Evolutionary conservation across 1,140 invertebrate species (phyloP), one percentile per base, ranked within the genome.

Genomic region (Micrasema longulum): DNA sequence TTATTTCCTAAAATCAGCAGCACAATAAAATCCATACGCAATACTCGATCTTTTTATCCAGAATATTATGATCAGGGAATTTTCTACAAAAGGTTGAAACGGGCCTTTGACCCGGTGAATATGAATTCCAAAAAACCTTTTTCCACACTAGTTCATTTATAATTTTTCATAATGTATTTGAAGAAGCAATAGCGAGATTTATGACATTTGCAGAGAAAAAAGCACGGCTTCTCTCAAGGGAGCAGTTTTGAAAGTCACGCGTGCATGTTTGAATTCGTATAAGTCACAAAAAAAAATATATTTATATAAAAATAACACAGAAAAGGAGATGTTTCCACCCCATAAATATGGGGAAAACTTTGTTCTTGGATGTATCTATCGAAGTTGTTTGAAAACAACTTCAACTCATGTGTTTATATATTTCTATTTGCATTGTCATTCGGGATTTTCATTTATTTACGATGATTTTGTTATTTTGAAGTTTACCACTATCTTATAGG

Each of bases 331-430:
- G 41, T 60, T 60, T 60, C 36, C 55, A 60, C 55, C 55, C 55
- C 36, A 60, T 60, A 38, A 60, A 60, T 60, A 60, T 23, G 20
- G 52, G 12, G 23, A 14, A 55, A 55, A 55, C 52, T 55, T 55
- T 55, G 12, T 31, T 31, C 12, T 7, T 20, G 52, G 26, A 55
- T 55, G 52, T 55, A 26, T 55, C 26, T 31, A 55, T 55, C 26
- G 23, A 16, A 55, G 23, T 55, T 55, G 52, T 55, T 55, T 14
- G 52, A 47, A 47, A 47, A 47, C 43, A 47, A 16, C 26, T 31
- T 47, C 43, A 16, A 47, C 43, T 16, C 43, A 16, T 16, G 43
- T 47, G 16, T 47, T 47, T 47, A 47, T n/a, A 31, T 31, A 4
- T 7, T 47, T 47, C 14, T n/a, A 47, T 47, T 47, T 16, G 43